Percentiles rank a stretch among this genome's conserved stretches.
phyloP scores from a whole-genome alignment of 2,113 vertebrate genomes.

The Elephas maximus region DNA sequence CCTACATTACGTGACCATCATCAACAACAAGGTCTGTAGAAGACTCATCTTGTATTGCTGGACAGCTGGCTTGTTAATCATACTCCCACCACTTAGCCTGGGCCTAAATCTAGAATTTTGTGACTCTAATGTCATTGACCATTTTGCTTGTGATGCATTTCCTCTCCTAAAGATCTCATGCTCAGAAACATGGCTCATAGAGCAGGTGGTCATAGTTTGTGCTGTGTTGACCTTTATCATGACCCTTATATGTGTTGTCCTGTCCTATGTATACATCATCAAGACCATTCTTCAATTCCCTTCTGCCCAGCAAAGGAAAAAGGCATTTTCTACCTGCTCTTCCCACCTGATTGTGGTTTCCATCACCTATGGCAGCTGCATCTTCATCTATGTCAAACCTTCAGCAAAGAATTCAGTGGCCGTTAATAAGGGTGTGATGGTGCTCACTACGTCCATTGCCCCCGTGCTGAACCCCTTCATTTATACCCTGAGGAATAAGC shows the following conservation, averaged over 20 bases:
- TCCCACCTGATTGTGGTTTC: conserved; percentile 63
- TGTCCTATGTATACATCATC: conserved; percentile 67
- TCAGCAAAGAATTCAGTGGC: neutral
- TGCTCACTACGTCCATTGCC: neutral
- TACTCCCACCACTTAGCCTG: neutral
- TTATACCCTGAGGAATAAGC: neutral
- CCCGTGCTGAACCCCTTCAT: neutral
- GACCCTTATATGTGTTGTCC: conserved; percentile 17
- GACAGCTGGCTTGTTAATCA: neutral
- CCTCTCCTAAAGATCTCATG: conserved; percentile 10
- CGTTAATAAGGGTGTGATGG: neutral
- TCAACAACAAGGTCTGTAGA: neutral
- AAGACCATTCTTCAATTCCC: conserved; percentile 47
- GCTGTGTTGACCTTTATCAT: conserved; percentile 8
- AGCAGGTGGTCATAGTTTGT: neutral
- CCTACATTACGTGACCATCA: neutral
- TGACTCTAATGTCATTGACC: conserved; percentile 5
- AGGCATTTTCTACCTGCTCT: conserved; percentile 64
- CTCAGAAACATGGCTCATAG: neutral
- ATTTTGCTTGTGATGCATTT: neutral
- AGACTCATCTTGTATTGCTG: neutral
- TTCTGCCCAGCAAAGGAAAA: conserved; percentile 49
- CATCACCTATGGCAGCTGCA: conserved; percentile 57
- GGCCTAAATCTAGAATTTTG: neutral
- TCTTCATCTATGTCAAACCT: conserved; percentile 64